Evolutionary conservation across 64 coral and sea anemone genomes (phyloP), one percentile per base, ranked within the genome.

Genomic region (Pocillopora damicornis): DNA sequence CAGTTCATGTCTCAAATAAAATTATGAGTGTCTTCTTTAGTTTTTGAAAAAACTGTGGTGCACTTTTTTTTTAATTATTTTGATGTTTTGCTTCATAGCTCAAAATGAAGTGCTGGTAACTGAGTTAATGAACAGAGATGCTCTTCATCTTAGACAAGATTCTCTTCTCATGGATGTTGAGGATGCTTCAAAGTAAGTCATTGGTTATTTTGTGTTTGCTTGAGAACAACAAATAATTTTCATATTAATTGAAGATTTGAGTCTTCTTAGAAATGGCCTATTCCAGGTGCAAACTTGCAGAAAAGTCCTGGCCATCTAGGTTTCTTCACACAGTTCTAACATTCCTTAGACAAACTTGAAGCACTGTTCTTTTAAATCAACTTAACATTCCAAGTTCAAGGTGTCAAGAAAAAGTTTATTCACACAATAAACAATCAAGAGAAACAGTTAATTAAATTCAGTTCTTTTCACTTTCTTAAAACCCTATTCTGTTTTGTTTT

Each of bases 121-220:
- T 14, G 94, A 96, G 58, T 72, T 96, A 37, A 80, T 96, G 77
- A 79, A 75, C 67, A 96, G 94, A 87, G 94, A 96, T 62, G 51
- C 73, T 20, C 91, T 93, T 18, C 94, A 96, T 58, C 79, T 96
- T 13, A 86, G 87, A 72, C 94, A 96, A 74, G 94, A 96, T 38
- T 96, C 94, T 11, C 80, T 96, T 74, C 82, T 96, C 9, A 82
- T 96, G 84, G 94, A 96, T 36, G 94, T 96, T 2, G 94, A 96
- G 77, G 94, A 96, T 80, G 87, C 94, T 59, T 92, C 94, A 82
- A 96, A 96, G 94, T 96, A 92, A 92, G 94, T 89, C 23, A 18
- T 26, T 37, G 30, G 3, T 69, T 23, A 69, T 69, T 15, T 26
- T 69, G 20, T 37, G 8, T 37, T 59, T 91, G 14, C 34, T 37